phyloP scores from a whole-genome alignment of 2,113 vertebrate genomes.

The Sterrhoptilus dennistouni region DNA sequence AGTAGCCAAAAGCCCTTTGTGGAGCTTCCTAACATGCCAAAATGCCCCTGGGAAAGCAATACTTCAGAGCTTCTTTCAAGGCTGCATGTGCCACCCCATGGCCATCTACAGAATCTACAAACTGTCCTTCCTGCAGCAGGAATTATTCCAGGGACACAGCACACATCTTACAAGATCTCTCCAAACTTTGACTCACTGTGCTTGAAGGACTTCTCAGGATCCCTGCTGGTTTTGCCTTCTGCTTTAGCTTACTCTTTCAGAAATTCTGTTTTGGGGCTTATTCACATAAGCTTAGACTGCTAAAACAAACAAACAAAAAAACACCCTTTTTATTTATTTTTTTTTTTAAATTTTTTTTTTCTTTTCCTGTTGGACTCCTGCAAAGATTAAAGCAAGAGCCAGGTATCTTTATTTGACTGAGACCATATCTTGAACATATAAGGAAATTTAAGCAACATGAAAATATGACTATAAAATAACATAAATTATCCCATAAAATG shows the following conservation, averaged over 20 bases:
- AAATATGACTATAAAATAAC: background rate
- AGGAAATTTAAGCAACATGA: background rate
- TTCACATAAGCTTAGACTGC: constrained; percentile 78
- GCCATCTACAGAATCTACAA: background rate
- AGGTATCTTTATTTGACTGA: background rate
- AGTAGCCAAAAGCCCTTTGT: background rate
- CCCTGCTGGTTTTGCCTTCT: constrained; percentile 10
- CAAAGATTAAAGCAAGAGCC: constrained; percentile 14
- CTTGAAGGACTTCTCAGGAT: constrained; percentile 70
- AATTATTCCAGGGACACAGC: background rate
- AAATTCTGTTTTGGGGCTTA: constrained; percentile 72
- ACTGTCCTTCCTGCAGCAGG: background rate
- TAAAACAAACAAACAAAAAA: constrained; percentile 33
- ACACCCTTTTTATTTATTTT: too few relatives aligned
- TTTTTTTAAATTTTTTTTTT: background rate
- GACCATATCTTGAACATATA: background rate
- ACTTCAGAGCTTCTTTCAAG: background rate
- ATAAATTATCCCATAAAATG: background rate
- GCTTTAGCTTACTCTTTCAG: constrained; percentile 43
- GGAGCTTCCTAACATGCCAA: background rate
- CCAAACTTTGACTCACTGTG: constrained; percentile 58
- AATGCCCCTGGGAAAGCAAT: background rate
- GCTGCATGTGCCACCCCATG: background rate
- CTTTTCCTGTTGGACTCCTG: constrained; percentile 55
- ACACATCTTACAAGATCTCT: background rate